phyloP scores from a whole-genome alignment of 2,113 vertebrate genomes.

The Syngnathus typhle region DNA sequence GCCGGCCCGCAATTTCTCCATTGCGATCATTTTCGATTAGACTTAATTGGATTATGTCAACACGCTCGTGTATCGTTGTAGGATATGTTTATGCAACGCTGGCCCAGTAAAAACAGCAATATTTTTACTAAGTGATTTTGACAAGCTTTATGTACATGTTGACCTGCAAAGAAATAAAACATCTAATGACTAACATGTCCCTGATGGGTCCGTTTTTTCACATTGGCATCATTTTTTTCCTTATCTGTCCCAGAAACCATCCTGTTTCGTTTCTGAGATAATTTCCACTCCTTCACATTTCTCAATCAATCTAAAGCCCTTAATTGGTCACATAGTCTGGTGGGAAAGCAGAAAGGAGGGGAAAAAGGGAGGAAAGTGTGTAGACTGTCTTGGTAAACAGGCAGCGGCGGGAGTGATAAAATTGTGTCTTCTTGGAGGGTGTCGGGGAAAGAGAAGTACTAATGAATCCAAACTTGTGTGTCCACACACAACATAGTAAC shows the following conservation, averaged over 20 bases:
- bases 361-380: conserved; percentile 30
- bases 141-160: no score
- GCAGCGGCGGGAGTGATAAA: conserved; percentile 46
- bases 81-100: not conserved
- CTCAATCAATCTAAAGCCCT: conserved; percentile 62
- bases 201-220: not conserved
- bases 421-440: conserved; percentile 57
- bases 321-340: conserved; percentile 69
- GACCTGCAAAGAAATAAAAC: no score
- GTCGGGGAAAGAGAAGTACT: conserved; percentile 44
- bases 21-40: conserved; percentile 14
- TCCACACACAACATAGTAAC: no score
- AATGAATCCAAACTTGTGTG: conserved; percentile 66
- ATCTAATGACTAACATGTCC: not conserved
- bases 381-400: conserved; percentile 53
- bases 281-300: conserved; percentile 38
- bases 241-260: conserved; percentile 35
- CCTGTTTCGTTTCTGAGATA: conserved; percentile 40
- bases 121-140: no score
- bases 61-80: not conserved
- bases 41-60: conserved; percentile 38
- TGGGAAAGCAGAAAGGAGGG: conserved; percentile 38
- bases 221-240: conserved; percentile 10
- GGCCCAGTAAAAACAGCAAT: not conserved
- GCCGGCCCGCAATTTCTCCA: conserved; percentile 19